Evolutionary conservation across 35 echinoderm and acorn worm genomes (phyloP), one percentile per base, ranked within the genome.

Genomic region (Apostichopus japonicus): DNA sequence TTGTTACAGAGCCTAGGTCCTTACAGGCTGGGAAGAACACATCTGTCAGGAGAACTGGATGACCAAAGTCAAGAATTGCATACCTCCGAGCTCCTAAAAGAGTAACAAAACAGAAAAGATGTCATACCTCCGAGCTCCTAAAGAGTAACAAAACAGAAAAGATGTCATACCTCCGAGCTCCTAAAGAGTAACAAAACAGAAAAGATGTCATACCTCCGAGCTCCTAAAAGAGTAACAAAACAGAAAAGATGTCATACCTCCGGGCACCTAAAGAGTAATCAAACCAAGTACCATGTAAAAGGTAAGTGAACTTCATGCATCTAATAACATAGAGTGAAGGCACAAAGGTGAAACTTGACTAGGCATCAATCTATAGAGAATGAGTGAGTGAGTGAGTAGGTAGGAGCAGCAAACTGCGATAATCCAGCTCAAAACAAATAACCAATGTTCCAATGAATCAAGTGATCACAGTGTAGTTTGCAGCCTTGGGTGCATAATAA

Each of bases 51-150:
- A 96, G 83, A 11, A 99, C 92, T 4, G 97, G 95, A 11, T 92
- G 95, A 14, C 97, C 97, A 95, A 99, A 99, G 86, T 99, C 97
- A 8, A 99, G 93, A 13, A 96, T 92, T 58, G 95, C 97, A 94
- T 94, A 99, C 78, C 97, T 63, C 73, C 97, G 89, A 10, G 97
- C 97, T 54, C 97, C 97, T 99, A 77, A 73, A 21, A n/a, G 91
- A 24, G 13, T 77, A 24, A 88, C 27, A 54, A 25, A 57, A 44
- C 15, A 52, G 1, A 79, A 52, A n/a, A n/a, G n/a, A n/a, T n/a
- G n/a, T n/a, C 97, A 93, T 94, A 99, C 78, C 97, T 63, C 73
- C 97, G 89, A 10, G 97, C 97, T 54, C 97, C 97, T 99, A 77
- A 73, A 21, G 91, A 24, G 13, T 77, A 24, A 88, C 27, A 54